These are phyloP conservation scores for Poecilia velifera DNA, from an alignment of 2,797 vertebrate species.

Conservation along the genomic window DNA sequence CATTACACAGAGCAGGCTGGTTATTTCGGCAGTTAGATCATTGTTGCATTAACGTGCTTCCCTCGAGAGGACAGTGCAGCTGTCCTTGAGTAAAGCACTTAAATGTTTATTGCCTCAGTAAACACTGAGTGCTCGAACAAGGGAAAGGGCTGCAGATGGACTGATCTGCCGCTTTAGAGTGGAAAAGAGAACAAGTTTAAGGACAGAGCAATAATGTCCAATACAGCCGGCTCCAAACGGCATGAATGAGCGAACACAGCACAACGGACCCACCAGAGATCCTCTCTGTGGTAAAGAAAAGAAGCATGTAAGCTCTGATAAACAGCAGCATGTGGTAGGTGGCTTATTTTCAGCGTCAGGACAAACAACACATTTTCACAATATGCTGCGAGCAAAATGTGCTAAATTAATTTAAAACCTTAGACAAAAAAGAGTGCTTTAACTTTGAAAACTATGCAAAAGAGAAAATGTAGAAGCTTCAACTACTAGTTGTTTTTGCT, in stretches of 20 bases:
- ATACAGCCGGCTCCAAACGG: constrained; percentile 5
- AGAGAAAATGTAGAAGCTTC: neutral
- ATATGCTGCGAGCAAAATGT: neutral
- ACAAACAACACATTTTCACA: constrained; percentile 10
- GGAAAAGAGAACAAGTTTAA: constrained; percentile 10
- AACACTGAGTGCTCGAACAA: constrained; percentile 57
- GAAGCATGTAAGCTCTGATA: constrained; percentile 17
- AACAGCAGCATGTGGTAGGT: constrained; percentile 9
- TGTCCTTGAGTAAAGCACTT: constrained; percentile 79
- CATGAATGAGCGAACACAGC: neutral
- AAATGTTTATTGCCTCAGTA: constrained; percentile 71
- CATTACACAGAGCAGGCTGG: constrained; percentile 61
- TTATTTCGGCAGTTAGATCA: constrained; percentile 72
- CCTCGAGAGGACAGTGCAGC: constrained; percentile 70
- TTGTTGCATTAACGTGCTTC: constrained; percentile 76
- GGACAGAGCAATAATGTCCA: constrained; percentile 8
- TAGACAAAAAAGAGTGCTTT: neutral
- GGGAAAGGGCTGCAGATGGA: constrained; percentile 38
- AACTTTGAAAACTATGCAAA: neutral
- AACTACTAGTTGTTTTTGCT: neutral
- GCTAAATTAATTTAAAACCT: neutral
- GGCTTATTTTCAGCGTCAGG: neutral
- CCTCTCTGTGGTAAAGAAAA: neutral
- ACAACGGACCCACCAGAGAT: neutral
- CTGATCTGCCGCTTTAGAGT: constrained; percentile 8